Evolutionary conservation across 1,140 invertebrate genomes (phyloP).

Genomic region (Ericerus pela): DNA sequence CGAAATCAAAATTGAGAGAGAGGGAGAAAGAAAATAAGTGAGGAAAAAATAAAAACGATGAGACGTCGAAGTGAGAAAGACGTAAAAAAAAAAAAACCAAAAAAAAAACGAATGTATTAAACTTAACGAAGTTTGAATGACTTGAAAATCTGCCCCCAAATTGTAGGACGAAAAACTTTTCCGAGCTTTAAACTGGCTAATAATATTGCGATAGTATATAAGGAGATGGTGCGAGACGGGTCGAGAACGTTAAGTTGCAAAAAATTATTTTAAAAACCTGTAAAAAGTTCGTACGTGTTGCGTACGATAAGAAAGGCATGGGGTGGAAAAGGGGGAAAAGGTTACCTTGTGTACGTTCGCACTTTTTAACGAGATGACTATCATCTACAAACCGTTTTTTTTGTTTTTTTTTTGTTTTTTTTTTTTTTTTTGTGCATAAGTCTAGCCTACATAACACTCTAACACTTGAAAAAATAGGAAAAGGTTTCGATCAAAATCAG

Average conservation of each 20-base stretch:
- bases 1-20: no score
- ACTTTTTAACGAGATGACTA: slow-evolving; percentile 1
- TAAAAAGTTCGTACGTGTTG: slow-evolving; percentile 3
- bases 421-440: no score
- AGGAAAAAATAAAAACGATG: no score
- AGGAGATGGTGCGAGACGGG: background rate
- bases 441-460: no score
- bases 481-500: no score
- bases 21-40: no score
- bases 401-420: no score
- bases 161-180: background rate
- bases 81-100: background rate
- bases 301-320: background rate
- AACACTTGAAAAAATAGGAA: no score
- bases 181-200: background rate
- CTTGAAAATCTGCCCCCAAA: slow-evolving; percentile 2
- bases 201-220: slow-evolving; percentile 7
- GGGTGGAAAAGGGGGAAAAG: background rate
- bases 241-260: background rate
- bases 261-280: slow-evolving; percentile 8
- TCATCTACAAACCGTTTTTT: no score
- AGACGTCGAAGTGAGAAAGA: no score
- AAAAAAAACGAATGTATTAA: slow-evolving; percentile 5
- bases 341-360: background rate
- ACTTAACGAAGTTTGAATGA: background rate